Base-by-base conservation (phyloP, 2,797 vertebrate genomes). In the Nasua narica region DNA sequence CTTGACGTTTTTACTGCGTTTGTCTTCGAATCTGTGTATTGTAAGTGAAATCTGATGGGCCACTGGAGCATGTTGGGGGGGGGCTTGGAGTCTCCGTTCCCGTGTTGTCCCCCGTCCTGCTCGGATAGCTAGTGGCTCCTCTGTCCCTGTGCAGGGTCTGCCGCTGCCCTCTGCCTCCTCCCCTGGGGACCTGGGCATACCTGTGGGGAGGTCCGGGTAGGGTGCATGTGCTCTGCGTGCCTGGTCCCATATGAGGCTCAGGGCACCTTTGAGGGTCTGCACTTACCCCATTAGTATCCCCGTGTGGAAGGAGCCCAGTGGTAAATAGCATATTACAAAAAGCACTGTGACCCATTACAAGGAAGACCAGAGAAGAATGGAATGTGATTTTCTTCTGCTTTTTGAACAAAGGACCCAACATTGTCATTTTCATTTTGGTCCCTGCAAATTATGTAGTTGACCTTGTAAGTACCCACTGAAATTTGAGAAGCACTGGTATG, bases 181-280 rank as follows among this genome's bases (percentile, higher is more conserved):
- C 0, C 0, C 8, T 5, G 27, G 35, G 23, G 23, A 27, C 21
- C n/a, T 35, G 15, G 37, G 14, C 25, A 2, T 21, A 43, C 6
- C 21, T 19, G 8, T 54, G 40, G 70, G 14, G 19, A 65, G 8
- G 50, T 65, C 9, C 6, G 18, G 46, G 25, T 74, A 14, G 21
- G 37, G 2, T 48, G 6, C 11, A 3, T 76, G 19, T 74, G 32
- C 27, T 15, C 4, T 12, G 2, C 7, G 43, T 56, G 13, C 35
- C 7, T 58, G 46, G 0, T 25, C 76, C 29, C 19, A 12, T 1
- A 46, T 35, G 67, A 90, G 23, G 65, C 16, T 72, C 7, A 84
- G 4, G 23, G 19, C 1, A 52, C 19, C 32, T 87, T 85, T 76
- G 14, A 46, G 52, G 43, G n/a, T 86, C 25, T 87, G 43, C 2